Evolutionary conservation across 2,113 vertebrate genomes (phyloP).

Genomic region (Trichechus manatus): DNA sequence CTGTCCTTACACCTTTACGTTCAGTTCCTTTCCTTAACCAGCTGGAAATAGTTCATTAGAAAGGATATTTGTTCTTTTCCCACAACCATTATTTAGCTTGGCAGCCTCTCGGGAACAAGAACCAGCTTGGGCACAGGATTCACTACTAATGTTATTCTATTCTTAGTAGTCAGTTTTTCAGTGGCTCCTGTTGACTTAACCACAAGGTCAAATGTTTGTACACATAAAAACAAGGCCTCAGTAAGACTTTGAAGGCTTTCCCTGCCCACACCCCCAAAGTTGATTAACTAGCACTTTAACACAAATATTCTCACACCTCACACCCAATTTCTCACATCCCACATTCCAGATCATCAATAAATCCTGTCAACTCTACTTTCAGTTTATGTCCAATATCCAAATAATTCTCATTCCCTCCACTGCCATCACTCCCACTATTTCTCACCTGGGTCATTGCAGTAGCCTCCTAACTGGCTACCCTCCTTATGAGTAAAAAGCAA

Average conservation of each 20-base stretch:
- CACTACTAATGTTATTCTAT: background rate
- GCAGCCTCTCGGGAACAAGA: background rate
- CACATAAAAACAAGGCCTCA: background rate
- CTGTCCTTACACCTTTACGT: background rate
- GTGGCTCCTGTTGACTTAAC: slow-evolving; percentile 55
- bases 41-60: background rate
- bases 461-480: background rate
- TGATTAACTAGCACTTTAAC: background rate
- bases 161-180: slow-evolving; percentile 35
- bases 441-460: background rate
- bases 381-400: background rate
- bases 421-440: background rate
- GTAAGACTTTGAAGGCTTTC: background rate
- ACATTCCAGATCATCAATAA: background rate
- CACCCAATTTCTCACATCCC: background rate
- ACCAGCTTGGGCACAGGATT: background rate
- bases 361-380: background rate
- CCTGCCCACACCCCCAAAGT: background rate
- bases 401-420: background rate
- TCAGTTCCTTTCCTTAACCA: background rate
- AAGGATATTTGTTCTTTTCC: slow-evolving; percentile 14
- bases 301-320: background rate
- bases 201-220: slow-evolving; percentile 2
- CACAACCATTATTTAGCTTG: slow-evolving; percentile 33
- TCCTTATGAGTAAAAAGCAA: background rate